phyloP scores from a whole-genome alignment of 2,797 vertebrate species.

The Fistularia commersonii region DNA sequence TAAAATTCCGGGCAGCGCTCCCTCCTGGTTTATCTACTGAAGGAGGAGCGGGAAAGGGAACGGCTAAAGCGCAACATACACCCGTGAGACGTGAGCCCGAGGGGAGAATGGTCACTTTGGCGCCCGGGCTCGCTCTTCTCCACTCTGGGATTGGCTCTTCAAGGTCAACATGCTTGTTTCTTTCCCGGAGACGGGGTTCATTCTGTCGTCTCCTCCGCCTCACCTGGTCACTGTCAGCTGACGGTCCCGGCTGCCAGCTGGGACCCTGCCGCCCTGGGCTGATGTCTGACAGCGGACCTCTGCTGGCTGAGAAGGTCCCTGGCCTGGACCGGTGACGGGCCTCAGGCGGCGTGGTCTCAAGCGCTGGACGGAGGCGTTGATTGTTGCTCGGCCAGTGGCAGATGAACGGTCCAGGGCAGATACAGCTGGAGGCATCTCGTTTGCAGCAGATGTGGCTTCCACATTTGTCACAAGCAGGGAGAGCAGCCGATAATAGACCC shows the following conservation, averaged over 20 bases:
- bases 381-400: conserved; percentile 35
- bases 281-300: conserved; percentile 17
- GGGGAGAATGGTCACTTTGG: conserved; percentile 62
- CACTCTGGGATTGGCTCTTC: conserved; percentile 47
- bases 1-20: no score
- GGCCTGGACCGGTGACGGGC: conserved; percentile 21
- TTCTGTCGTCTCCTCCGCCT: conserved; percentile 42
- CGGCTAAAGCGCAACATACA: conserved; percentile 14
- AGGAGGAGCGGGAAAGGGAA: no score
- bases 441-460: conserved; percentile 59
- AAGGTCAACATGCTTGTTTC: conserved; percentile 28
- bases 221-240: conserved; percentile 33
- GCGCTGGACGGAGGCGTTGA: no score
- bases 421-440: conserved; percentile 39
- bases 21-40: no score
- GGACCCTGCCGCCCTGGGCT: no score
- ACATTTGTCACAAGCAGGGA: conserved; percentile 57
- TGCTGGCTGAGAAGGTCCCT: conserved; percentile 17
- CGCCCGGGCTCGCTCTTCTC: conserved; percentile 30
- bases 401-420: conserved; percentile 46
- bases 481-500: conserved; percentile 51
- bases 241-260: conserved; percentile 20
- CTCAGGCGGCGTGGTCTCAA: no score
- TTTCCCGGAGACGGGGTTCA: conserved; percentile 26
- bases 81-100: conserved; percentile 11